These are phyloP conservation scores for human DNA, from an alignment of 2,113 vertebrate species.

Conservation along the genomic window DNA sequence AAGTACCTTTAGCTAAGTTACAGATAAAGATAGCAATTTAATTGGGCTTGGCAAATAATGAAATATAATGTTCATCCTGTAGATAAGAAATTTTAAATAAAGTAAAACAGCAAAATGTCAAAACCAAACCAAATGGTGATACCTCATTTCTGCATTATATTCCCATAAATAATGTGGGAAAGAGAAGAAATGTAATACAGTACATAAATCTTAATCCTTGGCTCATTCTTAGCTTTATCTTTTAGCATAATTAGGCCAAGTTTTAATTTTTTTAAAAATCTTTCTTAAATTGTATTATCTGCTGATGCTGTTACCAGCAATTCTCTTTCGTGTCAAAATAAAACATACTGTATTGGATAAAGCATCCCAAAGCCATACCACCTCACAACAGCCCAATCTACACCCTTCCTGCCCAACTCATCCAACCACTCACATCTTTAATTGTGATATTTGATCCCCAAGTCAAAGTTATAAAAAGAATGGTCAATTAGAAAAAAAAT, in stretches of 20 bases:
- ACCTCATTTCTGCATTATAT: background rate
- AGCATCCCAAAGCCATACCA: background rate
- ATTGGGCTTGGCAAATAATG: background rate
- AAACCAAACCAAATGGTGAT: slow-evolving; percentile 25
- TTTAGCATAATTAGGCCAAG: background rate
- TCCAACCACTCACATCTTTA: background rate
- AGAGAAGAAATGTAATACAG: background rate
- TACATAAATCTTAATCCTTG: background rate
- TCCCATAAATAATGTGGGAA: background rate
- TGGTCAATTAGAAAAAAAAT: background rate
- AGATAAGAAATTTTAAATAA: slow-evolving; percentile 21
- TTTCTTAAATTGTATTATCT: background rate
- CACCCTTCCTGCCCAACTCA: background rate
- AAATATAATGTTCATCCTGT: background rate
- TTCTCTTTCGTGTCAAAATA: background rate
- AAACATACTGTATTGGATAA: background rate
- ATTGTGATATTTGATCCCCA: background rate
- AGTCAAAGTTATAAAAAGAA: background rate
- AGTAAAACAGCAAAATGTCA: background rate
- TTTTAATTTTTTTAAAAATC: background rate
- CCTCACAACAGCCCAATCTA: background rate
- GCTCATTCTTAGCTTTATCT: background rate
- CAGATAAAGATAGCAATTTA: background rate
- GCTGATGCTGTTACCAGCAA: background rate
- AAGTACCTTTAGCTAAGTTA: background rate